Evolutionary conservation across 2,113 vertebrate genomes (phyloP).

Genomic region (Pedetes capensis): DNA sequence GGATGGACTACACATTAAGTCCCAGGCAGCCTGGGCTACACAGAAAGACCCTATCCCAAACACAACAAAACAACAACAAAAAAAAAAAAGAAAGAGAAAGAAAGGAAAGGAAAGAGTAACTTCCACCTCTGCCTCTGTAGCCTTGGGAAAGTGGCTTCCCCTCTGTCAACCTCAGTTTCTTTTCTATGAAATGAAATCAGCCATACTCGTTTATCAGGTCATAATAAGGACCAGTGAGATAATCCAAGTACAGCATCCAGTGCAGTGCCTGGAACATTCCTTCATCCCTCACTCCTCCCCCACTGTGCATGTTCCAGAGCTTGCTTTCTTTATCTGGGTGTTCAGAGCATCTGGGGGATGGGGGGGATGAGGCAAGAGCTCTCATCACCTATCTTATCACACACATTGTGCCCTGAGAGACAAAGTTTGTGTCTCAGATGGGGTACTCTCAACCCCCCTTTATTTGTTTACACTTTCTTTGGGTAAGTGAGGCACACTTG

Average conservation of each 20-base stretch:
- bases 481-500: not conserved
- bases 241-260: not conserved
- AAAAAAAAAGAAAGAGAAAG: too few relatives aligned
- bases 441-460: not conserved
- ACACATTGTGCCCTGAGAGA: not conserved
- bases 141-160: not conserved
- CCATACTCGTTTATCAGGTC: not conserved
- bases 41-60: too few relatives aligned
- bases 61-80: too few relatives aligned
- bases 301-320: not conserved
- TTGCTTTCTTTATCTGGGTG: not conserved
- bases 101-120: too few relatives aligned
- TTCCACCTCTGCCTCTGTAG: not conserved
- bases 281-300: not conserved
- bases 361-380: not conserved
- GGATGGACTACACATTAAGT: too few relatives aligned
- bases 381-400: not conserved
- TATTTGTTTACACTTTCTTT: not conserved
- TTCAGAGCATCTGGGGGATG: not conserved
- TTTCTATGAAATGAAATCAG: not conserved
- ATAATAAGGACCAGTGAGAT: not conserved
- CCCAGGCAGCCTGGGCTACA: too few relatives aligned
- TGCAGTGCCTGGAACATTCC: not conserved
- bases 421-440: not conserved
- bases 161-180: slow-evolving; percentile 9